Base-by-base conservation (phyloP, 1,140 invertebrate species). In the Galleria mellonella region DNA sequence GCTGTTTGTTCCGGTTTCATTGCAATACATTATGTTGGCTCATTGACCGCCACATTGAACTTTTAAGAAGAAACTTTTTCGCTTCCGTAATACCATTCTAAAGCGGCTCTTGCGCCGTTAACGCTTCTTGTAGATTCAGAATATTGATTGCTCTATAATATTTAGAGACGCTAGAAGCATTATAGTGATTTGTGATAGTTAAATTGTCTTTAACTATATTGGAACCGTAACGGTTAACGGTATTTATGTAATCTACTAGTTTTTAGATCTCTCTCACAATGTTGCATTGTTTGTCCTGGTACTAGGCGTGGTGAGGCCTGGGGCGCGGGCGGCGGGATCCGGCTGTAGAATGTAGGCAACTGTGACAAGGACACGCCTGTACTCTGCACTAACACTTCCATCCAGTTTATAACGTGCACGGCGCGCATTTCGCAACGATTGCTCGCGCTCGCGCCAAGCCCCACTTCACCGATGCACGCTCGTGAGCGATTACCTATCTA, bases 301-400 rank as follows among this genome's bases (percentile, higher is more conserved):
- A 62, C 64, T 56, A 47, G 61, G 57, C 50, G 43, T 56, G 51
- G 50, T 47, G 62, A 55, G 58, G 62, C 36, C 49, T 30, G 66
- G 39, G 59, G 69, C 36, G 71, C 63, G 67, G 69, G 66, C 58
- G 65, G 65, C 48, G 58, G 52, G 44, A 48, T 54, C 47, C 60
- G 55, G 59, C 57, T 52, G 62, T 63, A 73, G 77, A 84, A 84
- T 84, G 81, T 82, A 81, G 81, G 81, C 77, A 84, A 84, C 63
- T 78, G 77, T 84, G 81, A 82, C 81, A 84, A 84, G 81, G 81
- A 83, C 81, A 81, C 77, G 74, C 81, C 78, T 76, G 81, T 77
- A 84, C 78, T 71, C 64, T 62, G 70, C 66, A 72, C 74, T 76
- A 79, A 77, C 74, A 83, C 71, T 78, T 77, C 78, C 78, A 84